Evolutionary conservation across 92 coral and sea anemone species (phyloP).

Genomic region (Palythoa grandiflora): DNA sequence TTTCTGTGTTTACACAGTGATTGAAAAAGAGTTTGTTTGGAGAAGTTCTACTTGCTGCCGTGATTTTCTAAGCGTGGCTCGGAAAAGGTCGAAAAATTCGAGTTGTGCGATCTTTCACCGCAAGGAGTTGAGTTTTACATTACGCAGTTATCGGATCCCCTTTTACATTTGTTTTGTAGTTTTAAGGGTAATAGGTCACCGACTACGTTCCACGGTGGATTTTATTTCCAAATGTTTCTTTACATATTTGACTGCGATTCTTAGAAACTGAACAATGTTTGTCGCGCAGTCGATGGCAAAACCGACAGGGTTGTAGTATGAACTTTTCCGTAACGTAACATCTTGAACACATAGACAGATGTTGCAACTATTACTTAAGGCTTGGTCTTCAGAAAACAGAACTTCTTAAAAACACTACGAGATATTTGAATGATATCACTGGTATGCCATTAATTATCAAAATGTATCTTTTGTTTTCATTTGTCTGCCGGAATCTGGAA

Average conservation of each 20-base stretch:
- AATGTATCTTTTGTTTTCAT: conserved; percentile 21
- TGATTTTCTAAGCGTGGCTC: not conserved
- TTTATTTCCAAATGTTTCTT: conserved; percentile 6
- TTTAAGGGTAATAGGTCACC: conserved; percentile 37
- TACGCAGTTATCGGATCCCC: conserved; percentile 24
- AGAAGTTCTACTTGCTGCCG: not conserved
- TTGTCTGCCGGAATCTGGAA: conserved; percentile 21
- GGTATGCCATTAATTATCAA: conserved; percentile 37
- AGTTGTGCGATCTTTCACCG: conserved; percentile 36
- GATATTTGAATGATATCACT: conserved; percentile 46
- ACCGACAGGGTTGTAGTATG: not conserved
- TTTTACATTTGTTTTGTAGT: conserved; percentile 23
- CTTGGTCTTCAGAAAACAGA: not conserved
- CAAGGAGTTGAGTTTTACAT: conserved; percentile 23
- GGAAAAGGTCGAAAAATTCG: not conserved
- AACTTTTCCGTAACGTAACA: conserved; percentile 29
- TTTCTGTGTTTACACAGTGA: conserved; percentile 5
- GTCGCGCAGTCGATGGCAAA: not conserved
- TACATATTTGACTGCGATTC: not conserved
- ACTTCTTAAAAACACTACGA: conserved; percentile 25
- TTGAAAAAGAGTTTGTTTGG: not conserved
- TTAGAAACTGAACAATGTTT: not conserved
- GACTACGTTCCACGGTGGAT: not conserved
- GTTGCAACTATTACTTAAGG: not conserved
- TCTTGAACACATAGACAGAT: not conserved